A percentile compares a stretch with the other conserved stretches of the same genome.
Evolutionary conservation across 2,888 invertebrate genomes (phyloP).

Genomic region (Invenusta paracnida): DNA sequence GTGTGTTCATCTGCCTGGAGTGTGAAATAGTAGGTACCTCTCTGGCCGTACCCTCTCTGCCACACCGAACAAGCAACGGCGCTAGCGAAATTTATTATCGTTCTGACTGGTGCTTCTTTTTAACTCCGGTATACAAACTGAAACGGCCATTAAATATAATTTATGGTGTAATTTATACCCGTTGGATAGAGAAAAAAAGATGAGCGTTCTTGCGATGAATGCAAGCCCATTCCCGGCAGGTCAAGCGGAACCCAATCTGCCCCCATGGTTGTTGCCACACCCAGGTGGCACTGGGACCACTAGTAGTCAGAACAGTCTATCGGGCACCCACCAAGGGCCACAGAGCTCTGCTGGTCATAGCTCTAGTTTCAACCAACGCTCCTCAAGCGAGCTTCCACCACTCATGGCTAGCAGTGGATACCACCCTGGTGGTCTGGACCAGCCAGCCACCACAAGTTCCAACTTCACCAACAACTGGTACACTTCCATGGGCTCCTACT

Average conservation of each 20-base stretch:
- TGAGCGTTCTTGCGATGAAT: constrained; percentile 9
- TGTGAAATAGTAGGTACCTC: no score
- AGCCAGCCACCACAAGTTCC: neutral
- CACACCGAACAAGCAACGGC: neutral
- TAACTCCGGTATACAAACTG: no score
- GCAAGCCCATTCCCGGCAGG: constrained; percentile 14
- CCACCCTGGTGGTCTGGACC: no score
- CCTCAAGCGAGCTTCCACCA: neutral
- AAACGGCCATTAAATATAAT: constrained; percentile 24
- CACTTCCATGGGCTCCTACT: constrained; percentile 6
- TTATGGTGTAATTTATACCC: constrained; percentile 16
- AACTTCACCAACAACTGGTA: constrained; percentile 5
- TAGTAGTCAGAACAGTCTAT: no score
- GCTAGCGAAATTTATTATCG: neutral
- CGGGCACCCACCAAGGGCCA: neutral
- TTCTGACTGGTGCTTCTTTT: no score
- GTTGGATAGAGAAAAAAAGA: neutral
- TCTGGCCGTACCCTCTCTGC: no score
- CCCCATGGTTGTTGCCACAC: neutral
- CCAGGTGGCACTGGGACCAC: neutral
- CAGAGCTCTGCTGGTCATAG: neutral
- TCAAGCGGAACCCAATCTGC: neutral
- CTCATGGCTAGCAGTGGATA: neutral
- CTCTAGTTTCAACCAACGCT: neutral
- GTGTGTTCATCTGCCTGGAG: constrained; percentile 1